Percentiles rank a stretch among this genome's conserved stretches.
Conservation (phyloP, 2,113 vertebrate species). For the Trematocara nigrifrons region DNA sequence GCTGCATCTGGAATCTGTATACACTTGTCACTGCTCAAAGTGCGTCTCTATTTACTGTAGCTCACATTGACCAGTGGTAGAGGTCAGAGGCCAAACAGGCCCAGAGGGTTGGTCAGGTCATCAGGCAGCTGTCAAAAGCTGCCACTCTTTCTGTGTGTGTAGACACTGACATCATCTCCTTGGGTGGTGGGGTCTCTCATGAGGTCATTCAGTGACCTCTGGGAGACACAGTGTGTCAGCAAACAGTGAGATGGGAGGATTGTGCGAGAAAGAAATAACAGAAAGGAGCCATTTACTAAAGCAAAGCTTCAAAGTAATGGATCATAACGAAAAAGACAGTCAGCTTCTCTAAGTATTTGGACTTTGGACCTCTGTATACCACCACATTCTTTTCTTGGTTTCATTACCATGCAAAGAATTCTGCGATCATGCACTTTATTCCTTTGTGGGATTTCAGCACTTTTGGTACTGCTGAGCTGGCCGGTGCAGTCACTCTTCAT, state of each 20-base stretch:
- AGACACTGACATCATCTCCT: constrained; percentile 36
- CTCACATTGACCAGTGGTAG: neutral
- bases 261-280: neutral
- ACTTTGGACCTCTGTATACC: neutral
- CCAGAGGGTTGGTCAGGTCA: constrained; percentile 27
- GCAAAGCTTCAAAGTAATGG: neutral
- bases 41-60: constrained; percentile 1
- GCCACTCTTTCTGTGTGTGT: neutral
- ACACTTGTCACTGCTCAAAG: neutral
- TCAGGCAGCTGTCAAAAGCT: constrained; percentile 37
- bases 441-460: neutral
- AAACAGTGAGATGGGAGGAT: neutral
- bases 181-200: constrained; percentile 17
- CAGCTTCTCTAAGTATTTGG: neutral
- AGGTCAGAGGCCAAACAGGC: constrained; percentile 48
- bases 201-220: constrained; percentile 36
- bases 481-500: neutral
- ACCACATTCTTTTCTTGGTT: neutral
- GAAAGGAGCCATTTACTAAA: neutral
- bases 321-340: neutral
- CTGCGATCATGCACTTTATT: neutral
- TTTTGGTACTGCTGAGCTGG: neutral
- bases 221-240: constrained; percentile 20
- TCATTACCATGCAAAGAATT: neutral
- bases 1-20: constrained; percentile 9